These are phyloP conservation scores for Regulus satrapa DNA, from an alignment of 2,113 vertebrate genomes.

Conservation along the genomic window DNA sequence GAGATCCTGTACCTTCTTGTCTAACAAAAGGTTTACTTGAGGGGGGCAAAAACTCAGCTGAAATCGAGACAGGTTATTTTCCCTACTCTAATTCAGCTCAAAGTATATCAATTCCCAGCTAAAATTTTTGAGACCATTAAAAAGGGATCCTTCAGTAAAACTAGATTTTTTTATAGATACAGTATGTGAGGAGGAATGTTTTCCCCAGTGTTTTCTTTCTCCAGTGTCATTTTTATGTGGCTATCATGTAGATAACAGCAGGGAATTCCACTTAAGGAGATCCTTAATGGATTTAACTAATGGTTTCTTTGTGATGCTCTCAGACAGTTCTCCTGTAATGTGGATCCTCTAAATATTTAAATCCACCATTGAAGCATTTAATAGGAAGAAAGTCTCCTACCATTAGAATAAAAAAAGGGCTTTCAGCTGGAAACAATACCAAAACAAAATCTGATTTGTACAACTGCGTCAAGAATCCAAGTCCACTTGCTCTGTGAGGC, in stretches of 20 bases:
- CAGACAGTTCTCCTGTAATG: constrained; percentile 57
- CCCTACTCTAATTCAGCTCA: background rate
- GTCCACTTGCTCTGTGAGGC: background rate
- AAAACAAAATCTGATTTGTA: constrained; percentile 46
- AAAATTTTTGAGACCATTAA: background rate
- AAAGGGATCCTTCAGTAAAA: background rate
- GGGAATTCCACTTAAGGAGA: constrained; percentile 63
- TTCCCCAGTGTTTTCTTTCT: constrained; percentile 1
- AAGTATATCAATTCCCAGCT: background rate
- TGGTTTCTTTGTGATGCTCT: constrained; percentile 62
- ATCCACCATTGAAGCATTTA: constrained; percentile 65
- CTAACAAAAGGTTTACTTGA: constrained; percentile 13
- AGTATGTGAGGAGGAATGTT: background rate
- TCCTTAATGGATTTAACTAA: constrained; percentile 67
- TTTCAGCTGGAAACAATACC: constrained; percentile 56
- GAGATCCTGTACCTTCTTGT: background rate
- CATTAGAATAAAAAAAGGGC: constrained; percentile 43
- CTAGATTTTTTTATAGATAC: background rate
- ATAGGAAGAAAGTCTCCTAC: constrained; percentile 55
- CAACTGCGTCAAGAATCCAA: constrained; percentile 7
- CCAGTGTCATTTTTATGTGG: constrained; percentile 28
- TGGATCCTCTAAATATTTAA: constrained; percentile 70
- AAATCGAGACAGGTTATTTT: background rate
- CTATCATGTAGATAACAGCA: constrained; percentile 52
- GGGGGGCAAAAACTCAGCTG: background rate